Evolutionary conservation across 2,113 vertebrate genomes (phyloP).

Genomic region (Xenopus laevis): DNA sequence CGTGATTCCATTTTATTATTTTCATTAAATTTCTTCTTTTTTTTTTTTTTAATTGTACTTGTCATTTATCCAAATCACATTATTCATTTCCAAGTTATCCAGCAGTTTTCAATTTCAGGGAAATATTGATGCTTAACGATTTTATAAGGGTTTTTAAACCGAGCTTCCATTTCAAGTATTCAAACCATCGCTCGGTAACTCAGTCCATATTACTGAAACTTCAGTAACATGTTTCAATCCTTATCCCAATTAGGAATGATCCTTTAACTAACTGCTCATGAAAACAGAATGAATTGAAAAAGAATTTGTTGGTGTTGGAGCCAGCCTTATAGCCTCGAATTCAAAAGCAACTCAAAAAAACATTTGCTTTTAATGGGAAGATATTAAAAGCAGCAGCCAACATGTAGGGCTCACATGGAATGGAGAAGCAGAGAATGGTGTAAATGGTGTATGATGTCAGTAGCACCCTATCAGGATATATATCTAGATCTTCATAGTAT

Average conservation of each 20-base stretch:
- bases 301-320: conserved; percentile 27
- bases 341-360: not conserved
- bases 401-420: not conserved
- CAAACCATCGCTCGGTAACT: conserved; percentile 10
- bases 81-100: conserved; percentile 25
- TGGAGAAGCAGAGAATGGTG: too few relatives aligned
- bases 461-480: too few relatives aligned
- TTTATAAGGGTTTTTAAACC: conserved; percentile 38
- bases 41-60: conserved; percentile 31
- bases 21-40: conserved; percentile 6
- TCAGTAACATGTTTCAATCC: conserved; percentile 17
- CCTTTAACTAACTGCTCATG: conserved; percentile 28
- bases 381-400: too few relatives aligned
- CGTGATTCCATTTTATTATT: too few relatives aligned
- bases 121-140: conserved; percentile 33
- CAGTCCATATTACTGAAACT: conserved; percentile 6
- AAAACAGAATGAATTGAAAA: conserved; percentile 8
- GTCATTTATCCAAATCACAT: conserved; percentile 28
- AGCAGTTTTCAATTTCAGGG: conserved; percentile 40
- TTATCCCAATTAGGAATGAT: conserved; percentile 21
- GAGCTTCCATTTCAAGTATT: conserved; percentile 24
- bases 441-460: too few relatives aligned
- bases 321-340: not conserved
- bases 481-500: too few relatives aligned
- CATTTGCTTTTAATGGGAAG: not conserved